A percentile compares a stretch with the other conserved stretches of the same genome.
These are phyloP conservation scores for Plagodis dolabraria DNA, from an alignment of 2,888 invertebrate genomes.

Conservation along the genomic window DNA sequence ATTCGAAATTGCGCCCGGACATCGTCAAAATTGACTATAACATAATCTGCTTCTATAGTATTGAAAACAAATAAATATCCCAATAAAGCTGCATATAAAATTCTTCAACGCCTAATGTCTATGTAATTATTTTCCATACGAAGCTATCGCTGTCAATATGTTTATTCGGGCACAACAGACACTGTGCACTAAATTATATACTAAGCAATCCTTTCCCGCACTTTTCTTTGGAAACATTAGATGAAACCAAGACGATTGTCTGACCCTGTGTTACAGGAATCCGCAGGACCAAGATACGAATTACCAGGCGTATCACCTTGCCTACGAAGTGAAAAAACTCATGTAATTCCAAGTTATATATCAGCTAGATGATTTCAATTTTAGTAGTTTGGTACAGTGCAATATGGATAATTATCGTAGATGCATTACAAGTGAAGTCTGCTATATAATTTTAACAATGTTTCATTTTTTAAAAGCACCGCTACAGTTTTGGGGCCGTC, in stretches of 20 bases:
- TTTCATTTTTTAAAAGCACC: too few species aligned
- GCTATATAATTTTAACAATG: slow-evolving; percentile 31
- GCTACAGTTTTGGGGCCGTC: too few species aligned
- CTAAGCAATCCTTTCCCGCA: slow-evolving; percentile 28
- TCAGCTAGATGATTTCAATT: slow-evolving; percentile 71
- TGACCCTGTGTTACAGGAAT: slow-evolving; percentile 93
- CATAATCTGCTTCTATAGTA: slow-evolving; percentile 5
- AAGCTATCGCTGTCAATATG: slow-evolving; percentile 34
- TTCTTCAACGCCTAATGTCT: slow-evolving; percentile 41
- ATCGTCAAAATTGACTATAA: slow-evolving; percentile 4
- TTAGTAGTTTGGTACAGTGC: slow-evolving; percentile 60
- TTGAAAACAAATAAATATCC: slow-evolving; percentile 16
- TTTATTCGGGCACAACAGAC: slow-evolving; percentile 52
- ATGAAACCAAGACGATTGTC: slow-evolving; percentile 61
- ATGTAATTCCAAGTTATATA: slow-evolving; percentile 91
- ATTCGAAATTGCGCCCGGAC: slow-evolving; percentile 13
- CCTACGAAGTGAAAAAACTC: slow-evolving; percentile 99
- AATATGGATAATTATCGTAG: slow-evolving; percentile 48
- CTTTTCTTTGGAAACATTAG: slow-evolving; percentile 34
- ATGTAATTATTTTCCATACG: slow-evolving; percentile 37
- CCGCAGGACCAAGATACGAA: slow-evolving; percentile 94
- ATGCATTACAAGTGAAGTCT: slow-evolving; percentile 48
- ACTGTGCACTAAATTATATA: slow-evolving; percentile 41
- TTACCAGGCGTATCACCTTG: slow-evolving; percentile 99
- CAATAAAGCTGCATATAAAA: slow-evolving; percentile 39